phyloP scores from a whole-genome alignment of 2,888 invertebrate species.

The Limenitis arthemis region DNA sequence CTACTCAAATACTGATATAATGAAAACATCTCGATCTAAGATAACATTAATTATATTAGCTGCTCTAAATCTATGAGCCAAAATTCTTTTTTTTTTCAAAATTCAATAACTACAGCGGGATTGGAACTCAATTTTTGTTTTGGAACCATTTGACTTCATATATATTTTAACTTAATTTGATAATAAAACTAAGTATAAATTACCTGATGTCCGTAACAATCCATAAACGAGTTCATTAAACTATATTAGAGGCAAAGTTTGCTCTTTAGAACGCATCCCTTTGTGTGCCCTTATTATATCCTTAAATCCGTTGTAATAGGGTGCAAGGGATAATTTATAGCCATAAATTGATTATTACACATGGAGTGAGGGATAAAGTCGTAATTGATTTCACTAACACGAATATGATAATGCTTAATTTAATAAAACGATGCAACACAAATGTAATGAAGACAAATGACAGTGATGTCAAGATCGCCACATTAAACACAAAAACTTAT shows the following conservation, averaged over 20 bases:
- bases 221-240: slow-evolving; percentile 12
- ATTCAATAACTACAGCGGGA: too few relatives aligned
- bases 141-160: too few relatives aligned
- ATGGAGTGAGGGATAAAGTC: slow-evolving; percentile 45
- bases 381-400: too few relatives aligned
- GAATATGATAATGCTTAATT: background rate
- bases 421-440: background rate
- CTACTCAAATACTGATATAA: background rate
- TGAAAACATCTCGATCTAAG: too few relatives aligned
- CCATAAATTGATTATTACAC: slow-evolving; percentile 59
- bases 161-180: too few relatives aligned
- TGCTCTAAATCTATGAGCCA: too few relatives aligned
- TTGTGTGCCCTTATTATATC: slow-evolving; percentile 6
- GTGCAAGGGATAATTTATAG: slow-evolving; percentile 53
- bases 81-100: too few relatives aligned
- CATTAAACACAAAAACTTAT: slow-evolving; percentile 24
- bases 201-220: background rate
- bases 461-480: slow-evolving; percentile 9
- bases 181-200: too few relatives aligned
- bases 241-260: slow-evolving; percentile 11
- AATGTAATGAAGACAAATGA: slow-evolving; percentile 10
- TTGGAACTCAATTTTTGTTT: too few relatives aligned
- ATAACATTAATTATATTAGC: too few relatives aligned
- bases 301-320: slow-evolving; percentile 14
- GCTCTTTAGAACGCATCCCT: slow-evolving; percentile 18